phyloP scores from a whole-genome alignment of 2,113 vertebrate species.

The Phalacrocorax aristotelis region DNA sequence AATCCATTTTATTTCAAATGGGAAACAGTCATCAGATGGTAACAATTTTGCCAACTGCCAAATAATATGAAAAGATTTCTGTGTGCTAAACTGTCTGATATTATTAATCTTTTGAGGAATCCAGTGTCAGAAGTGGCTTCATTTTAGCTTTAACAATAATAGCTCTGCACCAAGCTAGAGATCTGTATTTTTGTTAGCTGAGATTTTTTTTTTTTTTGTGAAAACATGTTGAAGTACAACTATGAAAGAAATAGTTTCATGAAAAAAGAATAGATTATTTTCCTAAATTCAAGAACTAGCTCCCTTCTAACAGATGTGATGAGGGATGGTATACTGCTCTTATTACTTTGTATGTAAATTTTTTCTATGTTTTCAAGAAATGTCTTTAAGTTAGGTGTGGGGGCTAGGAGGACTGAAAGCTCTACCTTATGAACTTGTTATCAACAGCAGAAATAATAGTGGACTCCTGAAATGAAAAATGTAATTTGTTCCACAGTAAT shows the following conservation, averaged over 20 bases:
- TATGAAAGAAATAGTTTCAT: not conserved
- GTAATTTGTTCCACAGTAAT: conserved; percentile 49
- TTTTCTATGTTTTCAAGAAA: not conserved
- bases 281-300: not conserved
- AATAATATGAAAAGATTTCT: not conserved
- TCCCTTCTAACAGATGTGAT: not conserved
- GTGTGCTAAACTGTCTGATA: not conserved
- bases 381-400: not conserved
- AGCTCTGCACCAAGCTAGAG: not conserved
- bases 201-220: not conserved
- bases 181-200: not conserved
- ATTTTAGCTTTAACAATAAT: not conserved
- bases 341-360: not conserved
- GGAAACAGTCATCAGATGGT: not conserved
- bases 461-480: conserved; percentile 36
- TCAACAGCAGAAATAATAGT: conserved; percentile 32
- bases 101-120: not conserved
- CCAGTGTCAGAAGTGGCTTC: not conserved
- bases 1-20: not conserved
- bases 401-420: not conserved
- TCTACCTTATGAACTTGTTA: not conserved
- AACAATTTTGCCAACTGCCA: not conserved
- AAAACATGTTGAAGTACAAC: not conserved
- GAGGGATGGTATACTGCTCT: not conserved
- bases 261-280: not conserved